Evolutionary conservation across 1,140 invertebrate genomes (phyloP), one percentile per base, ranked within the genome.

Genomic region (Acromyrmex heyeri): DNA sequence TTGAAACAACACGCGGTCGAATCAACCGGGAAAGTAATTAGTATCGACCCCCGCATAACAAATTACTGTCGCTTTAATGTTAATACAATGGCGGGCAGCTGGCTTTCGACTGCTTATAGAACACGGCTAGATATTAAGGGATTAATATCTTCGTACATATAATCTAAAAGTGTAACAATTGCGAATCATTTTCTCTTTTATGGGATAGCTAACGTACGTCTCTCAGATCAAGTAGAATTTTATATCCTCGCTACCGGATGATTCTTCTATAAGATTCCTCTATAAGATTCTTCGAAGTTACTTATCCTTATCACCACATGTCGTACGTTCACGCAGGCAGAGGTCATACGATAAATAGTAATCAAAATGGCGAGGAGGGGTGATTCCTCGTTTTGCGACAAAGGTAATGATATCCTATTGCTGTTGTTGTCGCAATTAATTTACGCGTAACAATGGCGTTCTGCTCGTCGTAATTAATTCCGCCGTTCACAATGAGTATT

Each of bases 321-420:
- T 75, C 59, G 55, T 24, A 30, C 30, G 64, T 70, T 81, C 18
- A 24, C 16, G 12, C n/a, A 1, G 38, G 38, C 65, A 14, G 3
- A 8, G 62, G 30, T 55, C 53, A 24, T 14, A 21, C 34, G 57
- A 62, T 83, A 83, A 61, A 83, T 73, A 57, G 79, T 30, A 83
- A 73, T 38, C 79, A 27, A 59, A 72, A 44, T 21, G 38, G 8
- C 4, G 44, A 12, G 2, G 38, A 12, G 8, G n/a, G 7, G 38
- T 3, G 50, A 18, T 55, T 75, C 79, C 55, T 61, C 79, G 38
- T 44, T 82, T 48, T 57, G 38, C 79, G 79, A 83, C 79, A 83
- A 83, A 83, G 69, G 79, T 83, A 83, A 83, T 83, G 79, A 83
- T 83, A 83, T 83, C 79, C 79, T 83, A 83, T 83, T 75, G 79